A percentile compares a stretch with the other conserved stretches of the same genome.
Evolutionary conservation across 2,888 invertebrate species (phyloP).

Genomic region (Scrobipalpa costella): DNA sequence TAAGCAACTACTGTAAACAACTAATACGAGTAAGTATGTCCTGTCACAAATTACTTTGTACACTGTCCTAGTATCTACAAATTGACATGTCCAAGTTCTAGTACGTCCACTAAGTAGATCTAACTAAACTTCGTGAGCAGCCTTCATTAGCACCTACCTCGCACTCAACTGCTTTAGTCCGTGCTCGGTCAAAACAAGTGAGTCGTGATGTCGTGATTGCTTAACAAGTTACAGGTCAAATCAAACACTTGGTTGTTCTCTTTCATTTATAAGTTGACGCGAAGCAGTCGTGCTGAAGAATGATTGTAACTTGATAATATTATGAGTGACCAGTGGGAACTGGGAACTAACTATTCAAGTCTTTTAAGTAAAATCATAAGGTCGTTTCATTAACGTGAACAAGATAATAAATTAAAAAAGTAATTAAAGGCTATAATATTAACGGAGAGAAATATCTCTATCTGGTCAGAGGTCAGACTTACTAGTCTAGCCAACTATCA

Average conservation of each 20-base stretch:
- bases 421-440: no score
- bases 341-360: no score
- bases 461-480: no score
- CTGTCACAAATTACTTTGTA: not conserved
- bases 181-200: conserved; percentile 34
- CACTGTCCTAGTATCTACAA: not conserved
- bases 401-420: no score
- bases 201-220: conserved; percentile 43
- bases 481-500: no score
- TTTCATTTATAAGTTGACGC: no score
- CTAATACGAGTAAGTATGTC: not conserved
- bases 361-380: no score
- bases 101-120: conserved; percentile 2
- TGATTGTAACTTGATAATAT: no score
- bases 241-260: not conserved
- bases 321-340: no score
- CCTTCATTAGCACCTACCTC: conserved; percentile 21
- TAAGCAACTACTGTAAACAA: not conserved
- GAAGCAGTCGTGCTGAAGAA: no score
- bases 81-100: conserved; percentile 9
- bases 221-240: conserved; percentile 2
- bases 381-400: no score
- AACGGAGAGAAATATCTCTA: no score
- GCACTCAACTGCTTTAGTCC: not conserved
- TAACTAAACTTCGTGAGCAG: conserved; percentile 28